Evolutionary conservation across 1,140 invertebrate species (phyloP).

Genomic region (Penaeus japonicus): DNA sequence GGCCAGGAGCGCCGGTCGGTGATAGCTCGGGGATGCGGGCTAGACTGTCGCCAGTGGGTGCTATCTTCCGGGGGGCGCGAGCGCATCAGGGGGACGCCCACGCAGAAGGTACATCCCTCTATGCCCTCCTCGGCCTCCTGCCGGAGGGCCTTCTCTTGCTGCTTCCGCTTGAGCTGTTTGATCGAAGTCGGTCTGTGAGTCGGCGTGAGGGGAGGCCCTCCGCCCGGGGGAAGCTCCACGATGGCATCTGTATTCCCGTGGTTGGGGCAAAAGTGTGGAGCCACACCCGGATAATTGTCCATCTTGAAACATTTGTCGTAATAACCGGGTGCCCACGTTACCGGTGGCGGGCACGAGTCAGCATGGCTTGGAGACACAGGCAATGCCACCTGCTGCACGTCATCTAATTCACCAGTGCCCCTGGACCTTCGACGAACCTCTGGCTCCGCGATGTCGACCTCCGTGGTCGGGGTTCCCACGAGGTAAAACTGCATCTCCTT

Average conservation of each 20-base stretch:
- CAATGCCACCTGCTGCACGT: too few relatives aligned
- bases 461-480: background rate
- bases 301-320: too few relatives aligned
- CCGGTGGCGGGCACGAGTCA: too few relatives aligned
- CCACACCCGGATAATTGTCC: background rate
- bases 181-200: conserved; percentile 52
- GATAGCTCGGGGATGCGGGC: conserved; percentile 53
- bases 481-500: conserved; percentile 22
- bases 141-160: conserved; percentile 44
- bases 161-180: conserved; percentile 55
- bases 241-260: background rate
- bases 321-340: too few relatives aligned
- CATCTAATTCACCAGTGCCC: too few relatives aligned
- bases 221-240: background rate
- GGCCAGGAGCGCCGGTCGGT: conserved; percentile 58
- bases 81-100: conserved; percentile 30
- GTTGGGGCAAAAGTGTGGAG: background rate
- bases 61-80: conserved; percentile 34
- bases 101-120: conserved; percentile 52
- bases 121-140: conserved; percentile 41
- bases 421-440: too few relatives aligned
- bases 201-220: background rate
- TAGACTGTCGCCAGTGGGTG: conserved; percentile 46
- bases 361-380: too few relatives aligned
- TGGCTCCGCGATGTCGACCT: background rate